Evolutionary conservation across 2,888 invertebrate species (phyloP).

Genomic region (Nemapogon koenigi): DNA sequence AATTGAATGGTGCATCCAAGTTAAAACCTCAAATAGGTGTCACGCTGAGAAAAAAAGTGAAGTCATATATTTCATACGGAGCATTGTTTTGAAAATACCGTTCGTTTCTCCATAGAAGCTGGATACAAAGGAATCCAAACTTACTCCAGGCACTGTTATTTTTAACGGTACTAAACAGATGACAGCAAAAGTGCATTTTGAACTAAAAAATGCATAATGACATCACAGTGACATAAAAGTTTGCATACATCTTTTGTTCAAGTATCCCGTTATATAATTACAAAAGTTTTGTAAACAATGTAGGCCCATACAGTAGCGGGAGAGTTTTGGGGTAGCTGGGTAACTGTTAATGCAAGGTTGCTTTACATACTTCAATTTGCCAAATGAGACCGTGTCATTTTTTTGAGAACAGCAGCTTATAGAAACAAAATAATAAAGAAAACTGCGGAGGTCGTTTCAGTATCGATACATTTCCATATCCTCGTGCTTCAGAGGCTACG

Average conservation of each 20-base stretch:
- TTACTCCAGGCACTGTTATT: slow-evolving; percentile 57
- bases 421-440: too few relatives aligned
- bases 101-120: slow-evolving; percentile 46
- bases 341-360: too few relatives aligned
- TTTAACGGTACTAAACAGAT: slow-evolving; percentile 33
- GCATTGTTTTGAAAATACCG: slow-evolving; percentile 40
- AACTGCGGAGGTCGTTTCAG: too few relatives aligned
- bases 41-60: slow-evolving; percentile 38
- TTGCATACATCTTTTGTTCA: slow-evolving; percentile 26
- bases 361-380: too few relatives aligned
- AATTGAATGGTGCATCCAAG: background rate
- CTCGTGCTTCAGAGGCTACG: too few relatives aligned
- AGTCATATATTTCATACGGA: slow-evolving; percentile 41
- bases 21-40: slow-evolving; percentile 53
- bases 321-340: too few relatives aligned
- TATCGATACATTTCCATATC: too few relatives aligned
- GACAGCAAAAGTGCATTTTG: slow-evolving; percentile 55
- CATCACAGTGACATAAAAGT: slow-evolving; percentile 43
- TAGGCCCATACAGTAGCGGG: slow-evolving; percentile 50
- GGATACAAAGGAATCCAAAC: slow-evolving; percentile 47
- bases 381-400: too few relatives aligned
- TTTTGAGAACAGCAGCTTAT: too few relatives aligned
- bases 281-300: slow-evolving; percentile 42
- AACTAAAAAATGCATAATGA: slow-evolving; percentile 40
- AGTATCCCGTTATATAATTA: slow-evolving; percentile 40